phyloP scores from a whole-genome alignment of 2,797 vertebrate genomes.

The Phalloptychus januarius region DNA sequence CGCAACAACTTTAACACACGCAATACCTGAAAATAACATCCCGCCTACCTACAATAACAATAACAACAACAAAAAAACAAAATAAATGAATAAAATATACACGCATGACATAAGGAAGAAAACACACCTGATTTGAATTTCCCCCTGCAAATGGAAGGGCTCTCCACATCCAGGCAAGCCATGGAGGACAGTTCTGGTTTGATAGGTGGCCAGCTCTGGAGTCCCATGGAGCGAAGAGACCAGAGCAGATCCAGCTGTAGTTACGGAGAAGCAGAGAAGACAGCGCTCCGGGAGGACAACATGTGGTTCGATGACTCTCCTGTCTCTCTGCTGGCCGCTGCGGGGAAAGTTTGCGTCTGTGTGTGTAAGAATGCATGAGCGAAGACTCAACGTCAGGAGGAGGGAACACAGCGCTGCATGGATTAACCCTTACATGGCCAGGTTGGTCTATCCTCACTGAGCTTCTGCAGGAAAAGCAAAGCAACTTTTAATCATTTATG shows the following conservation, averaged over 20 bases:
- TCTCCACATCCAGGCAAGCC: conserved; percentile 83
- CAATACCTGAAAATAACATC: background rate
- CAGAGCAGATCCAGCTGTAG: conserved; percentile 49
- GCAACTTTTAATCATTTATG: conserved; percentile 17
- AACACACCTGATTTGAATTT: conserved; percentile 66
- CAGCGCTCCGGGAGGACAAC: conserved; percentile 48
- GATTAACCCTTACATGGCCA: conserved; percentile 77
- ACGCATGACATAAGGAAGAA: background rate
- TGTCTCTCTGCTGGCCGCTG: conserved; percentile 65
- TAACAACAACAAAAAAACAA: background rate
- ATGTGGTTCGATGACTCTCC: conserved; percentile 58
- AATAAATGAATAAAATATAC: background rate
- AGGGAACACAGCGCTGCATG: conserved; percentile 63
- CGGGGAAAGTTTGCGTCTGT: conserved; percentile 55
- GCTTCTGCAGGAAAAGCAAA: conserved; percentile 1
- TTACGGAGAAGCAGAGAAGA: conserved; percentile 60
- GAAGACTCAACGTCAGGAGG: conserved; percentile 71
- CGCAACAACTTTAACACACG: background rate
- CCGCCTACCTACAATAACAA: background rate
- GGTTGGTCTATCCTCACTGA: conserved; percentile 27
- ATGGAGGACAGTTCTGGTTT: conserved; percentile 69
- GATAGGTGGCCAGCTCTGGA: conserved; percentile 75
- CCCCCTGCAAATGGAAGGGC: conserved; percentile 78
- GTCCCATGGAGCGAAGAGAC: conserved; percentile 78
- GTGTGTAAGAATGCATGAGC: conserved; percentile 27